Percentiles rank a stretch among this genome's conserved stretches.
Conservation (phyloP, 2,888 invertebrate genomes). For the Steinernema hermaphroditum region DNA sequence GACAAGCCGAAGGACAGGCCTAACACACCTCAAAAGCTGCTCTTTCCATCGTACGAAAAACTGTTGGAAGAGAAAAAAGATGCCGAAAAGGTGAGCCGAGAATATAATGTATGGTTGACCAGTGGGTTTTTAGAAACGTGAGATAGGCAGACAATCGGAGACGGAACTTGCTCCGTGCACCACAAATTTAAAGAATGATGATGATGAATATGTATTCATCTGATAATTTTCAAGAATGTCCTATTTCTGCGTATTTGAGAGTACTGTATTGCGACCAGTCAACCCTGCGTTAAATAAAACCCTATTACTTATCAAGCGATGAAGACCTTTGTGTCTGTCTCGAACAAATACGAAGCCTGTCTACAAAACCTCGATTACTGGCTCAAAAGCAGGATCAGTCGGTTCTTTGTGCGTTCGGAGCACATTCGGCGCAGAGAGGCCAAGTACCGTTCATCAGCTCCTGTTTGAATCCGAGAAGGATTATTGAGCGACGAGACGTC, state of each 20-base stretch:
- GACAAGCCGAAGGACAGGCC: too few relatives aligned
- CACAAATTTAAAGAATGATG: too few relatives aligned
- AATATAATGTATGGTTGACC: too few relatives aligned
- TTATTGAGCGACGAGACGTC: neutral
- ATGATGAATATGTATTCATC: too few relatives aligned
- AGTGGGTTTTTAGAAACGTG: too few relatives aligned
- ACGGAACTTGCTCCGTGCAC: too few relatives aligned
- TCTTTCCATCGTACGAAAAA: too few relatives aligned
- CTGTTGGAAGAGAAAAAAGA: too few relatives aligned
- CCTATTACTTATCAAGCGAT: neutral
- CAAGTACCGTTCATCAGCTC: neutral
- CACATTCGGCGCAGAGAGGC: constrained; percentile 20
- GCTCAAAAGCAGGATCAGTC: constrained; percentile 22
- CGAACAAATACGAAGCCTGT: neutral
- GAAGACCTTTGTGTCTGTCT: neutral
- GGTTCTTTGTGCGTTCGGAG: constrained; percentile 26
- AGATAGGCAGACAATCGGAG: too few relatives aligned
- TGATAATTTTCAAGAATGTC: neutral
- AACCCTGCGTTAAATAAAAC: neutral
- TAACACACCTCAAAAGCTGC: too few relatives aligned
- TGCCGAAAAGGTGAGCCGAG: too few relatives aligned
- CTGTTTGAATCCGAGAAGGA: constrained; percentile 28
- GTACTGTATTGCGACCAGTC: neutral
- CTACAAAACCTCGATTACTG: too few relatives aligned
- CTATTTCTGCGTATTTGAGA: neutral